Evolutionary conservation across 2,888 invertebrate species (phyloP).

Genomic region (Polydrusus tereticollis): DNA sequence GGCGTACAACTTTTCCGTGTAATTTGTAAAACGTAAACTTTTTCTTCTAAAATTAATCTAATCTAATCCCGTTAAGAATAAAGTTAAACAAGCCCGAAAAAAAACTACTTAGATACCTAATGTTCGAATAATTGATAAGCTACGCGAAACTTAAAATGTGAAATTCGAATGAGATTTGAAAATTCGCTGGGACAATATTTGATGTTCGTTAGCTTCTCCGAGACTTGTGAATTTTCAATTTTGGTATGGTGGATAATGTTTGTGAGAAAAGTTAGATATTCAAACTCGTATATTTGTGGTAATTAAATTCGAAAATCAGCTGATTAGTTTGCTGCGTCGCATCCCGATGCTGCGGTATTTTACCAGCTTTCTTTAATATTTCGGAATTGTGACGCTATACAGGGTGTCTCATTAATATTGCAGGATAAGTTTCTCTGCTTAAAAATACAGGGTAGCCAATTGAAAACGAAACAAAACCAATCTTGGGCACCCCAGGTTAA

Average conservation of each 20-base stretch:
- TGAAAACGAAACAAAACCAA: no score
- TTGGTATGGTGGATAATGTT: constrained; percentile 3
- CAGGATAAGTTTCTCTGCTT: no score
- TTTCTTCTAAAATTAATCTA: not conserved
- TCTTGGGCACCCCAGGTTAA: no score
- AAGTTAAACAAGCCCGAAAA: not conserved
- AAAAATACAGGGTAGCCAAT: no score
- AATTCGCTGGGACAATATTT: constrained; percentile 17
- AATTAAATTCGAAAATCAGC: not conserved
- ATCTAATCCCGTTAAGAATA: not conserved
- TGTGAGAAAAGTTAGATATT: constrained; percentile 5
- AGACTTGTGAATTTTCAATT: constrained; percentile 14
- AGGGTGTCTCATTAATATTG: no score
- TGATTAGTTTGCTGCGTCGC: not conserved
- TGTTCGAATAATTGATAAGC: not conserved
- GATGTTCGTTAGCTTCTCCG: constrained; percentile 15
- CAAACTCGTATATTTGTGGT: constrained; percentile 4
- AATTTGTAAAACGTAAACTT: not conserved
- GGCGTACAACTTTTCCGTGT: no score
- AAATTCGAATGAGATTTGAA: constrained; percentile 9
- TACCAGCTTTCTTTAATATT: no score
- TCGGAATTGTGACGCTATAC: no score
- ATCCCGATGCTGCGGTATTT: no score
- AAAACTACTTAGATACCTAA: not conserved
- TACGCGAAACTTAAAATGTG: constrained; percentile 8